phyloP scores from a whole-genome alignment of 2,888 invertebrate genomes.

The Chalcis sispes region DNA sequence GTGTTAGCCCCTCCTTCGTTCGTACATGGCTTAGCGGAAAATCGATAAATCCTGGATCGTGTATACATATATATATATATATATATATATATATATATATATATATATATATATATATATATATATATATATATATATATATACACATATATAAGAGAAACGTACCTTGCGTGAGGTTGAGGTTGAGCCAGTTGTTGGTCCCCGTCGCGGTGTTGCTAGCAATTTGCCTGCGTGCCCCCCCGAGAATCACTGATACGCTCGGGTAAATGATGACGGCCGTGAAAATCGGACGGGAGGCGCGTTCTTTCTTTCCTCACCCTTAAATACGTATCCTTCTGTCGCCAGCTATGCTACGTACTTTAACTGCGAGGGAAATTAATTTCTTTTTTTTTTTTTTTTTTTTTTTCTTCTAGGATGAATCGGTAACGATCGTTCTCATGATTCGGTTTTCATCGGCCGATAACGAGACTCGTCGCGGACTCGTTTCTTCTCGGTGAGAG shows the following conservation, averaged over 20 bases:
- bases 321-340: neutral
- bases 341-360: neutral
- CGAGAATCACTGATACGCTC: constrained; percentile 54
- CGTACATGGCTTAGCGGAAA: too few relatives aligned
- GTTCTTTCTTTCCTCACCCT: too few relatives aligned
- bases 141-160: neutral
- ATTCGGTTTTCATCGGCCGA: neutral
- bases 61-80: neutral
- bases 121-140: neutral
- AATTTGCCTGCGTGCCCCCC: constrained; percentile 53
- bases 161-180: constrained; percentile 48
- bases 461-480: too few relatives aligned
- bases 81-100: neutral
- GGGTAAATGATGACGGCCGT: constrained; percentile 51
- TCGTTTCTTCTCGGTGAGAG: too few relatives aligned
- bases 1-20: too few relatives aligned
- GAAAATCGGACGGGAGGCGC: neutral
- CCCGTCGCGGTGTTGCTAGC: constrained; percentile 31
- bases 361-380: too few relatives aligned
- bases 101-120: neutral
- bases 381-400: too few relatives aligned
- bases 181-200: constrained; percentile 35
- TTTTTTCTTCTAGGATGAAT: neutral
- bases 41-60: neutral
- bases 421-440: neutral